Base-by-base conservation (phyloP, 23 tunicate species). In the Botrylloides violaceus region DNA sequence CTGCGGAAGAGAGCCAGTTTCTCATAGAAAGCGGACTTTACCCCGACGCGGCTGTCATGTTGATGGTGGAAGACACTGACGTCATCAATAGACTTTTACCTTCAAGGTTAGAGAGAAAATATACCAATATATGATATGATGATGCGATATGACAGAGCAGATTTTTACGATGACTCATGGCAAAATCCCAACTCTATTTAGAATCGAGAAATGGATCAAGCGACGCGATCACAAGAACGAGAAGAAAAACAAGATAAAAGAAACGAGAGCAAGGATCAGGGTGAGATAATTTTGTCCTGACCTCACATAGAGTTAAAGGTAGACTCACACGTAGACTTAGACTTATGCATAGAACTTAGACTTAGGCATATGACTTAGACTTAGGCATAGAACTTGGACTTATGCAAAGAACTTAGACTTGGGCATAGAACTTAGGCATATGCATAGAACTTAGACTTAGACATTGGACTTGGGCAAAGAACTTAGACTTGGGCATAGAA, bases 51-150 rank as follows among this genome's bases (percentile, higher is more conserved):
- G 84, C 84, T 6, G n/a, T 93, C 12, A 2, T 81, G 58, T 76
- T 93, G 49, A 81, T 77, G 88, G 88, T 78, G 23, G 98, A 93
- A 57, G 93, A 93, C 47, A 73, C 49, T 36, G 98, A 84, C 48
- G 85, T 85, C 29, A 49, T 83, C 9, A 59, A 77, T 58, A 71
- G 99, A 57, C 38, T 95, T 58, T 49, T 87, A 29, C 99, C 96
- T 33, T 34, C 71, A 0, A 61, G 92, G 64, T 68, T 35, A 68
- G 7, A 68, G 29, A 43, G 9, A 43, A 9, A 43, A 43, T 43
- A 43, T 43, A 43, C 53, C 15, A 43, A 7, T 43, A 9, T 7
- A 43, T 43, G 9, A 15, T 43, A 43, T 43, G 53, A 15, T 43
- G 53, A 43, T 7, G 53, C 15, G 53, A 43, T 43, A 7, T 9